Evolutionary conservation across 2,797 vertebrate species (phyloP).

Genomic region (Dryobates pubescens): DNA sequence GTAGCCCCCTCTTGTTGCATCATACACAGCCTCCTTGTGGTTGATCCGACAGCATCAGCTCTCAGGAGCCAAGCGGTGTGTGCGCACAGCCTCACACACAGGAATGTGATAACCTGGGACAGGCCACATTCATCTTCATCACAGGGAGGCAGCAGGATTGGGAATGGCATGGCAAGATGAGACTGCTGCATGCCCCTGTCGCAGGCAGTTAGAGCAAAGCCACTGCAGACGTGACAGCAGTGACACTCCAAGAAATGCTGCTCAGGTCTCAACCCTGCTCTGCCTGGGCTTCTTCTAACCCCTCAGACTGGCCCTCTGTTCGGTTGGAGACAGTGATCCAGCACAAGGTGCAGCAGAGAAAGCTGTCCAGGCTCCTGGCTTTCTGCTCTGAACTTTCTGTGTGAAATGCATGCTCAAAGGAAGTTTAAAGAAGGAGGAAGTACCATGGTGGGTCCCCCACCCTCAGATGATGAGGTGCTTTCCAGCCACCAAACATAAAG

Average conservation of each 20-base stretch:
- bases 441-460: background rate
- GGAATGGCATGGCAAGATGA: constrained; percentile 40
- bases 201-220: constrained; percentile 18
- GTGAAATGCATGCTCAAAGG: background rate
- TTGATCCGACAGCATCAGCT: background rate
- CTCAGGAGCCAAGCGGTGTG: background rate
- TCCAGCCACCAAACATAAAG: background rate
- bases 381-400: background rate
- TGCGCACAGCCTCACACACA: background rate
- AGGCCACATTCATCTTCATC: constrained; percentile 58
- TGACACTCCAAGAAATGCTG: background rate
- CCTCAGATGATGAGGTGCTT: background rate
- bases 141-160: constrained; percentile 14
- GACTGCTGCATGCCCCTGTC: constrained; percentile 4
- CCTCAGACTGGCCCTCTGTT: background rate
- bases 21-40: background rate
- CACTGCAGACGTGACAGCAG: background rate
- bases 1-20: background rate
- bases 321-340: background rate
- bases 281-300: background rate
- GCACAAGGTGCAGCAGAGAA: background rate
- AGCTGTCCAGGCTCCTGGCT: background rate
- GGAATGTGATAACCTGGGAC: background rate
- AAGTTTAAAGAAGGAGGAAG: background rate
- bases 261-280: background rate